These are phyloP conservation scores for Melanotaenia maccullochi DNA, from an alignment of 2,797 vertebrate species.

Conservation along the genomic window DNA sequence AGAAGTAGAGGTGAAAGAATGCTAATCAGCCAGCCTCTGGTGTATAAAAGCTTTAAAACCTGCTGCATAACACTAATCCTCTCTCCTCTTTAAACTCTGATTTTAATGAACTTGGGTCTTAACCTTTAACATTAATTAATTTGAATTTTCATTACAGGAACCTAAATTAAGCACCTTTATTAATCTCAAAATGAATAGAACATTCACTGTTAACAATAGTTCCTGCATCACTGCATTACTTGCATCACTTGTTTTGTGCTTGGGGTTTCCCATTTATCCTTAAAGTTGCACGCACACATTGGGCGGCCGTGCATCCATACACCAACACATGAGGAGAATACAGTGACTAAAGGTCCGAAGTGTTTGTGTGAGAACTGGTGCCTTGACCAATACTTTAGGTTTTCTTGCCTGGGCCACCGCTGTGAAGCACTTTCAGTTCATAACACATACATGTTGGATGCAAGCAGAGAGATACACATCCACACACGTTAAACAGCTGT, in stretches of 20 bases:
- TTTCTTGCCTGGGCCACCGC: background rate
- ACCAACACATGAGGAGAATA: background rate
- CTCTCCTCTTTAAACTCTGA: background rate
- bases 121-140: background rate
- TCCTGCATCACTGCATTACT: background rate
- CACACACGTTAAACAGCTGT: background rate
- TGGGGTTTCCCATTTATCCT: background rate
- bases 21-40: no score
- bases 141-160: background rate
- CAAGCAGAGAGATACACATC: background rate
- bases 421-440: background rate
- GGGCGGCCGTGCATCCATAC: background rate
- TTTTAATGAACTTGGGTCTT: background rate
- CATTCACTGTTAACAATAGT: constrained; percentile 1
- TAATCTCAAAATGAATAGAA: constrained; percentile 2
- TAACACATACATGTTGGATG: background rate
- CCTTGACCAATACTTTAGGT: constrained; percentile 1
- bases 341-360: no score
- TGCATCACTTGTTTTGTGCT: no score
- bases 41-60: background rate
- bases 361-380: no score
- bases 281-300: background rate
- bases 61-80: background rate
- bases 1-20: constrained; percentile 15
- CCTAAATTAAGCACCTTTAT: constrained; percentile 1